A percentile compares a stretch with the other conserved stretches of the same genome.
Evolutionary conservation across 2,797 vertebrate species (phyloP).

Genomic region (Sparus aurata): DNA sequence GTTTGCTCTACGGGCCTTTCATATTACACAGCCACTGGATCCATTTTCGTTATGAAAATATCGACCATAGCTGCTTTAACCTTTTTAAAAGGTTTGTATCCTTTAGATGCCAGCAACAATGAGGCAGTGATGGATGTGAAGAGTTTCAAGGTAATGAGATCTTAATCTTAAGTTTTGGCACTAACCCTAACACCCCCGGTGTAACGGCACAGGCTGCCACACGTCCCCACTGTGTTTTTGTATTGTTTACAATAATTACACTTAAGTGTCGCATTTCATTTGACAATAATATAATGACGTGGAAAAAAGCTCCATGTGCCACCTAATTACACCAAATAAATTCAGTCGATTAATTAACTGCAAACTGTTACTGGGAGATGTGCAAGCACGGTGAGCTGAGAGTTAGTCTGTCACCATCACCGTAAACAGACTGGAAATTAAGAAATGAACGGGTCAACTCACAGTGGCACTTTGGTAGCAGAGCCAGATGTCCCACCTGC

Average conservation of each 20-base stretch:
- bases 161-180: neutral
- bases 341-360: constrained; percentile 7
- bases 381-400: neutral
- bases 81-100: neutral
- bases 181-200: neutral
- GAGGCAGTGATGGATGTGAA: neutral
- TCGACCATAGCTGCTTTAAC: neutral
- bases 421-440: constrained; percentile 35
- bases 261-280: constrained; percentile 30
- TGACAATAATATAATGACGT: constrained; percentile 36
- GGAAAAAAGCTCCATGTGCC: constrained; percentile 6
- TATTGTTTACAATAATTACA: constrained; percentile 51
- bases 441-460: constrained; percentile 33
- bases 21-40: neutral
- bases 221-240: neutral
- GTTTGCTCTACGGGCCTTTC: neutral
- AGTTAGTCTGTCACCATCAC: constrained; percentile 9
- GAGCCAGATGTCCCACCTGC: constrained; percentile 74
- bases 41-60: neutral
- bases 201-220: neutral
- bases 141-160: neutral
- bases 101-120: neutral
- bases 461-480: constrained; percentile 37
- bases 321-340: constrained; percentile 46
- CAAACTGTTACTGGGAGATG: neutral